phyloP scores from a whole-genome alignment of 2,797 vertebrate genomes.

The Esox lucius region DNA sequence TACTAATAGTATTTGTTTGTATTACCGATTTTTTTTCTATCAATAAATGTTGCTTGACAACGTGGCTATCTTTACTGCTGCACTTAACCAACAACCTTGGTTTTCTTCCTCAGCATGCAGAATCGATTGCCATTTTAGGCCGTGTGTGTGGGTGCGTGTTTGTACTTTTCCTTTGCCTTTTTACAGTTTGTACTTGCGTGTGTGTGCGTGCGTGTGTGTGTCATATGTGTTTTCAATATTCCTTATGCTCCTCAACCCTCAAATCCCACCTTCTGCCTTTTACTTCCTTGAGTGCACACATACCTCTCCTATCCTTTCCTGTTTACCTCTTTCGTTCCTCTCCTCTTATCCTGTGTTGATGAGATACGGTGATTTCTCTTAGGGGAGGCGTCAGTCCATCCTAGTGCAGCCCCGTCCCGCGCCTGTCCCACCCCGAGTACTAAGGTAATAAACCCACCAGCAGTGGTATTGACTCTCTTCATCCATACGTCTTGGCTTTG shows the following conservation, averaged over 20 bases:
- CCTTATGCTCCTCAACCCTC: slow-evolving; percentile 35
- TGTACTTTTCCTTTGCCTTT: slow-evolving; percentile 25
- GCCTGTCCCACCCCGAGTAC: slow-evolving; percentile 78
- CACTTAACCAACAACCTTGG: not conserved
- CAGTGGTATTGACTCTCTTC: slow-evolving; percentile 66
- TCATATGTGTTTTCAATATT: slow-evolving; percentile 39
- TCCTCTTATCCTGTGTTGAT: slow-evolving; percentile 69
- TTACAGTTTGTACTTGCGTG: slow-evolving; percentile 28
- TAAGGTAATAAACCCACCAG: slow-evolving; percentile 79
- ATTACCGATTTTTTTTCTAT: not conserved
- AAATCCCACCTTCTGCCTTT: slow-evolving; percentile 21
- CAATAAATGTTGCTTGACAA: slow-evolving; percentile 44
- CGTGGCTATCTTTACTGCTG: slow-evolving; percentile 36
- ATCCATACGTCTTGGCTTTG: slow-evolving; percentile 60
- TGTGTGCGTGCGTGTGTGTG: slow-evolving; percentile 44
- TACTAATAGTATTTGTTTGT: not conserved
- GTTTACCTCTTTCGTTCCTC: slow-evolving; percentile 21
- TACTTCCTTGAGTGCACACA: slow-evolving; percentile 37
- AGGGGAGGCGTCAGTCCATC: slow-evolving; percentile 87
- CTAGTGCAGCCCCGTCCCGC: slow-evolving; percentile 85
- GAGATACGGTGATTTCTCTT: slow-evolving; percentile 88
- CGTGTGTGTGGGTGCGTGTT: slow-evolving; percentile 48
- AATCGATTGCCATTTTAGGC: slow-evolving; percentile 48
- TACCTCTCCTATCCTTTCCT: slow-evolving; percentile 38
- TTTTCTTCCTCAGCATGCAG: slow-evolving; percentile 47